A percentile compares a stretch with the other conserved stretches of the same genome.
phyloP scores from a whole-genome alignment of 2,797 vertebrate genomes.

The Prunella strophiata region DNA sequence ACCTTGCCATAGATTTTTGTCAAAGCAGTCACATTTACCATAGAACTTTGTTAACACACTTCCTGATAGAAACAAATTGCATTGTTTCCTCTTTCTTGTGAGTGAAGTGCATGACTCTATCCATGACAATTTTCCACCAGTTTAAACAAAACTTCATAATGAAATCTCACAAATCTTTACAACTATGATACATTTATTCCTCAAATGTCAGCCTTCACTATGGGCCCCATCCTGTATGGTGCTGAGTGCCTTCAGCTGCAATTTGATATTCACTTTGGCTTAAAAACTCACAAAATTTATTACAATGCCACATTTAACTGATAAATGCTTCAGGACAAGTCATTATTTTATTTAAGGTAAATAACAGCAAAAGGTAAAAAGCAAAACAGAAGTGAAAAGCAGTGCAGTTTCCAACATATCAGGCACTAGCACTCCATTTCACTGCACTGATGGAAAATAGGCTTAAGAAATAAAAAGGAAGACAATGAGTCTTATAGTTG shows the following conservation, averaged over 20 bases:
- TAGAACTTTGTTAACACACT: neutral
- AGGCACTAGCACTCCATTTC: neutral
- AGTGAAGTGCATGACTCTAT: neutral
- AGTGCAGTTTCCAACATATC: neutral
- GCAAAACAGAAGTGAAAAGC: neutral
- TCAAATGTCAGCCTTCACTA: neutral
- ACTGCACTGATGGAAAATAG: neutral
- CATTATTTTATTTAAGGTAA: neutral
- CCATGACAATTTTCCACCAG: neutral
- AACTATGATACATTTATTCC: neutral
- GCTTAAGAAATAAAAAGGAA: conserved; percentile 18
- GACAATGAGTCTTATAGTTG: neutral
- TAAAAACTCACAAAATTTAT: neutral
- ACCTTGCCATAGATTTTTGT: neutral
- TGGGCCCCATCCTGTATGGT: neutral
- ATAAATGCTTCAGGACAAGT: neutral
- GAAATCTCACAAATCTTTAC: neutral
- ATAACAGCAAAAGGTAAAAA: neutral
- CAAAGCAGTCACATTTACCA: neutral
- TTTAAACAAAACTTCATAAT: neutral
- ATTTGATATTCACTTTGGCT: neutral
- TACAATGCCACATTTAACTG: neutral
- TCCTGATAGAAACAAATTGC: neutral
- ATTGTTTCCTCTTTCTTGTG: neutral
- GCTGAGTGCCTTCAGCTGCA: neutral